Evolutionary conservation across 2,113 vertebrate genomes (phyloP), one percentile per base, ranked within the genome.

Genomic region (Acanthochromis polyacanthus): DNA sequence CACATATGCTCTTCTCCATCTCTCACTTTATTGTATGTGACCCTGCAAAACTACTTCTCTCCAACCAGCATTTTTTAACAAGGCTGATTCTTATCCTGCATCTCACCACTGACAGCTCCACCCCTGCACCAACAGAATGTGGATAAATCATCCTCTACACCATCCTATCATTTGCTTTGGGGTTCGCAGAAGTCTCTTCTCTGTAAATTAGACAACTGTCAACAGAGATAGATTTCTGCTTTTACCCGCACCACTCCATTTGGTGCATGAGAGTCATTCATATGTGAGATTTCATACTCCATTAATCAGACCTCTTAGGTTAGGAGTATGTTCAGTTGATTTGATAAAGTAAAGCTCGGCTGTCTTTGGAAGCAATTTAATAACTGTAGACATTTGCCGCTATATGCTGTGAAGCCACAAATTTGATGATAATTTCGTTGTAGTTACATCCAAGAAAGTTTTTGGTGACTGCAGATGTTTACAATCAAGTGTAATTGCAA

Each of bases 31-130:
- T 32, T 62, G 4, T 67, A 38, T 10, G 12, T 14, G 4, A 71
- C 38, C 68, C 32, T 48, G 15, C 32, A 78, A 61, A 83, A 60
- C 66, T 53, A 65, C 60, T 71, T 62, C 48, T 85, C 64, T 80
- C 32, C 60, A 80, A 63, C 30, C 45, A 22, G 43, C 25, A 12
- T 68, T 75, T 55, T 74, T 74, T 75, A 79, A 81, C 58, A 76
- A 79, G 66, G 28, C 43, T 48, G 56, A 81, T 84, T 86, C 57
- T 75, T 67, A 80, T 85, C 80, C 51, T 63, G 80, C 71, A 68
- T 87, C 71, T 86, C 68, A 64, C 32, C 71, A 23, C 51, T 81
- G 81, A 84, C 72, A 78, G 66, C 70, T 82, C 57, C 58, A 75
- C 80, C 82, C 67, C 58, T 56, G 75, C 36, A 28, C 71, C 64